Evolutionary conservation across 2,113 vertebrate genomes (phyloP), one percentile per base, ranked within the genome.

Genomic region (Neolamprologus caudopunctatus): DNA sequence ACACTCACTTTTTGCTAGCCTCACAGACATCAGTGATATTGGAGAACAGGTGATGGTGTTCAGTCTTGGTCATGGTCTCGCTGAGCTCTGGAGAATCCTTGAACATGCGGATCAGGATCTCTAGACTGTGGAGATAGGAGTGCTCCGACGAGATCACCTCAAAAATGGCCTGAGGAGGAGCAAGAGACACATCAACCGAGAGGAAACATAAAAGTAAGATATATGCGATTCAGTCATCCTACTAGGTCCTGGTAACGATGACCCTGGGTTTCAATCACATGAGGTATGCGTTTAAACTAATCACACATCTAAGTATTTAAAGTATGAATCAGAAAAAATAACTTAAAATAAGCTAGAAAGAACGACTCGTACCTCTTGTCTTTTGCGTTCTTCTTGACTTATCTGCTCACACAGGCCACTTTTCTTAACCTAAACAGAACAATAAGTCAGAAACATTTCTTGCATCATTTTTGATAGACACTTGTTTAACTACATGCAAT

Each of bases 131-230:
- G 55, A 99, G 96, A 11, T 99, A 99, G 0, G 98, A 99, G 95
- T 98, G 98, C 89, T 99, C 99, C 1, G 99, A 99, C 26, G 99
- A 99, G 85, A 99, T 99, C 88, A 99, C 97, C 95, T 99, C 99
- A 94, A 99, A 99, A 93, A 99, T 98, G 2, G 99, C 97, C 99
- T 99, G 8, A 24, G 5, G 2, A 45, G 31, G 19, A 12, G 45
- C 45, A 4, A 51, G 45, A 51, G 45, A 78, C 71, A 33, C 6
- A 1, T 19, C 13, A 53, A 57, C n/a, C 6, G 3, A 35, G 26
- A 4, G 2, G 47, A 55, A 40, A 31, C n/a, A 31, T 53, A 26
- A 83, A 54, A 24, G 16, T 28, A 35, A 54, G 11, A 80, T 42
- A 45, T 51, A 35, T 10, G 16, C 37, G 54, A 47, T 42, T 81